A percentile compares a stretch with the other conserved stretches of the same genome.
phyloP scores from a whole-genome alignment of 2,888 invertebrate species.

The Cosmopolites sordidus region DNA sequence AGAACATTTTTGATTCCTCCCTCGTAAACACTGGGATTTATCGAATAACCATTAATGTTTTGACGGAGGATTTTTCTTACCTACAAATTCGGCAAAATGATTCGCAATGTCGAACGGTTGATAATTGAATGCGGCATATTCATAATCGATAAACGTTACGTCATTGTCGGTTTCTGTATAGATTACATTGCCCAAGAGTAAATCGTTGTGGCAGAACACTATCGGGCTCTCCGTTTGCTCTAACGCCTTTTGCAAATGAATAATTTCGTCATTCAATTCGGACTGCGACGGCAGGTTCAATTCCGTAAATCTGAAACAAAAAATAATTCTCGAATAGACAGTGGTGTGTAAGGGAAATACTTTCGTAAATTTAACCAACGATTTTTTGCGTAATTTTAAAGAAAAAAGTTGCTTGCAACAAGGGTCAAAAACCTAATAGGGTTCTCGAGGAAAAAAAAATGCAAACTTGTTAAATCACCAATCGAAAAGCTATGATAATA shows the following conservation, averaged over 20 bases:
- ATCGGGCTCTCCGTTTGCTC: constrained; percentile 65
- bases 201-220: constrained; percentile 96
- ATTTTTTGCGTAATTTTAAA: too few species aligned
- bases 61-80: constrained; percentile 61
- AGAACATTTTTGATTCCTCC: too few species aligned
- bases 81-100: constrained; percentile 96
- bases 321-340: too few species aligned
- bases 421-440: too few species aligned
- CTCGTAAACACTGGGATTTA: too few species aligned
- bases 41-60: too few species aligned
- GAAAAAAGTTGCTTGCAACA: too few species aligned
- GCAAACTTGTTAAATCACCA: too few species aligned
- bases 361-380: too few species aligned
- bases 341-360: too few species aligned
- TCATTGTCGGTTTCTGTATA: constrained; percentile 64
- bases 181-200: constrained; percentile 90
- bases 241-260: constrained; percentile 59
- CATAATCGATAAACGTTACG: constrained; percentile 94
- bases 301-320: constrained; percentile 24
- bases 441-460: too few species aligned
- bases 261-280: constrained; percentile 66
- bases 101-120: constrained; percentile 96
- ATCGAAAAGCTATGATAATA: too few species aligned
- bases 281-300: constrained; percentile 46
- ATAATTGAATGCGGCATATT: constrained; percentile 91